Base-by-base conservation (phyloP, 1,140 invertebrate species). In the Sycophila sp. region DNA sequence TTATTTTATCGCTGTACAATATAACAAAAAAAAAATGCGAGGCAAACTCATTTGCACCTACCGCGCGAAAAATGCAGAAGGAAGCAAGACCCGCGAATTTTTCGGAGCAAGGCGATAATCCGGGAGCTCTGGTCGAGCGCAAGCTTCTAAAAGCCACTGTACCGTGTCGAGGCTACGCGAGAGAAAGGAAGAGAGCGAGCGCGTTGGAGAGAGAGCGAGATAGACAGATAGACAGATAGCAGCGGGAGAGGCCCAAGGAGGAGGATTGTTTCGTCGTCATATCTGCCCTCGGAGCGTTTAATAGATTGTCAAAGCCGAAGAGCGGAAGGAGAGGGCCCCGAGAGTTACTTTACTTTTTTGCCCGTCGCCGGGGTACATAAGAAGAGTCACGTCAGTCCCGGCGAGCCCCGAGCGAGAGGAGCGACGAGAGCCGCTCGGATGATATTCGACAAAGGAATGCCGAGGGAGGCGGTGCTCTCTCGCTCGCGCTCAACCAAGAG, bases 381-480 rank as follows among this genome's bases (percentile, higher is more conserved):
- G n/a, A n/a, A n/a, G n/a, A 56, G 24, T 30, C 53, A 22, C 62
- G 62, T 66, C 36, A 30, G n/a, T 13, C 67, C 59, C 60, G 34
- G 42, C 59, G 62, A 65, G 69, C 59, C 47, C n/a, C 62, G 73
- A 72, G 68, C 40, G 68, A 73, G 67, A 74, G 69, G 68, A 17
- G 36, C 45, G 65, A 67, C 66, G 70, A 73, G 62, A 71, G 19
- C 13, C 24, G 32, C 36, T 56, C 68, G 69, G 59, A 74, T 71
- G 75, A 76, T 77, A 75, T 74, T 76, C 73, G 73, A 79, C 77
- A 79, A 79, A 77, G 77, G 77, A 79, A 77, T 77, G 78, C 69
- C 72, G 73, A 73, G 73, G 73, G 73, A 63, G 69, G 72, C 73
- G 74, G 73, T 42, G 1, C 38, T 51, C 32, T 38, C 26, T 55